These are phyloP conservation scores for Drosophila phalerata DNA, from an alignment of 2,888 invertebrate genomes.

Conservation along the genomic window DNA sequence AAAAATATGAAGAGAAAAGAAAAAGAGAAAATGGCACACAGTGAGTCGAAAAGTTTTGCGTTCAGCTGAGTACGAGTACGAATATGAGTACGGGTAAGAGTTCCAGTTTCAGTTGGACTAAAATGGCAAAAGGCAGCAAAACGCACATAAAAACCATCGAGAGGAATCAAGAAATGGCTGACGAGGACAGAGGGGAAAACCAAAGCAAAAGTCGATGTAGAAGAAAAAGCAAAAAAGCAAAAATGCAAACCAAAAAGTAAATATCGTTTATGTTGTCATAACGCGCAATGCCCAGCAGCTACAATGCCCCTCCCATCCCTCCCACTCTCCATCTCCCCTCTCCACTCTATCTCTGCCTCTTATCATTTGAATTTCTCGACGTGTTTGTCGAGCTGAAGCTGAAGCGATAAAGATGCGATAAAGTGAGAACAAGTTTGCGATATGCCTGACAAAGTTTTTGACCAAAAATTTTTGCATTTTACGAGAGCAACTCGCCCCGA, in stretches of 20 bases:
- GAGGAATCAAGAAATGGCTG: constrained; percentile 62
- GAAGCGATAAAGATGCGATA: constrained; percentile 80
- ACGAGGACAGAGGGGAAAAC: constrained; percentile 15
- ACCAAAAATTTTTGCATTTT: constrained; percentile 74
- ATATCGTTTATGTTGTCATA: constrained; percentile 82
- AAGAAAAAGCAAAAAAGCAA: constrained; percentile 6
- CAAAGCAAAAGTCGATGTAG: constrained; percentile 2
- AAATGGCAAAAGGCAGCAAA: constrained; percentile 59
- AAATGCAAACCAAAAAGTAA: constrained; percentile 67
- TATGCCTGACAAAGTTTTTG: constrained; percentile 66
- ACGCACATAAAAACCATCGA: constrained; percentile 69
- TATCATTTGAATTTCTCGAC: constrained; percentile 79
- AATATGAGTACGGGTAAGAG: too few relatives aligned
- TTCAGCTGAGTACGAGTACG: constrained; percentile 35
- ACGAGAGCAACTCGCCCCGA: constrained; percentile 29
- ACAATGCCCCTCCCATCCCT: background rate
- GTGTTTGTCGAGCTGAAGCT: constrained; percentile 73
- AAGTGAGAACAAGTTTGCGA: constrained; percentile 76
- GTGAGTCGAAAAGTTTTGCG: constrained; percentile 67
- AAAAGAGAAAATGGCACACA: constrained; percentile 58
- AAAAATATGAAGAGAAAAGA: constrained; percentile 40
- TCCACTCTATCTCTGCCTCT: constrained; percentile 43
- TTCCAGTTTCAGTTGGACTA: constrained; percentile 34
- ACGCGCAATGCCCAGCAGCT: constrained; percentile 76
- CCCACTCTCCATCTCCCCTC: background rate